Evolutionary conservation across 1,140 invertebrate genomes (phyloP), one percentile per base, ranked within the genome.

Genomic region (Cydia fagiglandana): DNA sequence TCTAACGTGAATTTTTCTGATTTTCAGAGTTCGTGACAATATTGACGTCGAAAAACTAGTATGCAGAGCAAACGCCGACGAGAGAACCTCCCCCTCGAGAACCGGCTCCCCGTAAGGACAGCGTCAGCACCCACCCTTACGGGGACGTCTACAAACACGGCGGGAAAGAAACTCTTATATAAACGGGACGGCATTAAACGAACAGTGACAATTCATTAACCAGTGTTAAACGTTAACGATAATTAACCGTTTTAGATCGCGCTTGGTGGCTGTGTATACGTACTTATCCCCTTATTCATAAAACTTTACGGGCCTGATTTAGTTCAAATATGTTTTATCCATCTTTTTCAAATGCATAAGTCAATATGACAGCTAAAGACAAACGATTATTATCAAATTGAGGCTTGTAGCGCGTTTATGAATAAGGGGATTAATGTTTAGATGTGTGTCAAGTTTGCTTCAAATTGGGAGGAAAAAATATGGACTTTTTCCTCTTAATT

Each of bases 31-130:
- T 93, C 83, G 93, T 93, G 78, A 93, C 93, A 91, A 93, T 93
- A 92, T 80, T 93, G 88, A 93, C 92, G 77, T 93, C 93, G 87
- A 93, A 93, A 92, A 93, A 93, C 90, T 93, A 93, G 91, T 92
- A 92, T 88, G 91, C 89, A 90, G 88, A 86, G 84, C 78, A 83
- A 79, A 80, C 77, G 85, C 89, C 90, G 78, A 86, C 83, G 77
- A 89, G 88, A 91, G 88, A 86, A 78, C 86, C 80, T 77, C 84
- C 86, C 85, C 86, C 83, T 64, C 76, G 15, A 61, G 34, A 41
- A 45, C 15, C 70, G 15, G 50, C 50, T 30, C 64, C 75, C 66
- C 50, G 45, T 38, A 47, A 64, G 50, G 30, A 75, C 74, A 68
- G 64, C 20, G 77, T 77, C 75, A 83, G 83, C 80, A 85, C 38